These are phyloP conservation scores for Megalurothrips usitatus DNA, from an alignment of 2,888 invertebrate genomes.

Conservation along the genomic window DNA sequence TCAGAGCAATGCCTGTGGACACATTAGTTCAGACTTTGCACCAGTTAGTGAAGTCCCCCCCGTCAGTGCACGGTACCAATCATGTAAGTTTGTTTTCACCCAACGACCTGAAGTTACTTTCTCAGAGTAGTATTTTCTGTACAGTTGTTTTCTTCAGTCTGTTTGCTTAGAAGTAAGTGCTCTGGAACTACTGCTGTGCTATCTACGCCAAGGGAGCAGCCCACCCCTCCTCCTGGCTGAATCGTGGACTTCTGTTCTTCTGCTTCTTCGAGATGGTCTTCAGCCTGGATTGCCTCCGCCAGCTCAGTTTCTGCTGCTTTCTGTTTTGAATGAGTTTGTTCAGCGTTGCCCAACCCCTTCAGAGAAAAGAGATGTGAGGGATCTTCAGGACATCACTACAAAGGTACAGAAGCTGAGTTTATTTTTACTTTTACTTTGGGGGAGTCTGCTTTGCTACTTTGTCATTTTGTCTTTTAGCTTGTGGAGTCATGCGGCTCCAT, in stretches of 20 bases:
- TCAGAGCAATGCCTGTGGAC: slow-evolving; percentile 79
- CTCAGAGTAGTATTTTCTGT: background rate
- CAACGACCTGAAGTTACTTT: background rate
- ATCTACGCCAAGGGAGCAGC: slow-evolving; percentile 47
- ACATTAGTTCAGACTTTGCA: slow-evolving; percentile 76
- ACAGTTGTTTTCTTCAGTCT: slow-evolving; percentile 40
- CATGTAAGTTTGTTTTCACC: slow-evolving; percentile 39
- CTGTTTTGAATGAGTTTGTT: slow-evolving; percentile 76
- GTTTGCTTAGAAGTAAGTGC: slow-evolving; percentile 71
- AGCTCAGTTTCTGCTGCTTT: slow-evolving; percentile 72
- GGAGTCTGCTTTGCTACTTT: background rate
- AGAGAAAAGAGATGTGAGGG: slow-evolving; percentile 75
- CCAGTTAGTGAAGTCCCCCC: slow-evolving; percentile 74
- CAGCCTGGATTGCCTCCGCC: slow-evolving; percentile 59
- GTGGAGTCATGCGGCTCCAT: slow-evolving; percentile 77
- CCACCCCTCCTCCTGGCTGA: slow-evolving; percentile 66
- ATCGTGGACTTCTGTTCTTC: slow-evolving; percentile 70
- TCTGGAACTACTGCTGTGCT: slow-evolving; percentile 70
- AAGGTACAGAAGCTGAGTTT: slow-evolving; percentile 48
- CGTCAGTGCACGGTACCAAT: slow-evolving; percentile 56
- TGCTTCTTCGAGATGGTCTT: slow-evolving; percentile 70
- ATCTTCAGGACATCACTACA: slow-evolving; percentile 69
- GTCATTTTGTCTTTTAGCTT: slow-evolving; percentile 48
- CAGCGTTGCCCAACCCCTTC: slow-evolving; percentile 67
- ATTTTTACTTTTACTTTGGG: background rate